Percentiles rank a stretch among this genome's conserved stretches.
Evolutionary conservation across 2,113 vertebrate genomes (phyloP).

Genomic region (Apteryx mantelli): DNA sequence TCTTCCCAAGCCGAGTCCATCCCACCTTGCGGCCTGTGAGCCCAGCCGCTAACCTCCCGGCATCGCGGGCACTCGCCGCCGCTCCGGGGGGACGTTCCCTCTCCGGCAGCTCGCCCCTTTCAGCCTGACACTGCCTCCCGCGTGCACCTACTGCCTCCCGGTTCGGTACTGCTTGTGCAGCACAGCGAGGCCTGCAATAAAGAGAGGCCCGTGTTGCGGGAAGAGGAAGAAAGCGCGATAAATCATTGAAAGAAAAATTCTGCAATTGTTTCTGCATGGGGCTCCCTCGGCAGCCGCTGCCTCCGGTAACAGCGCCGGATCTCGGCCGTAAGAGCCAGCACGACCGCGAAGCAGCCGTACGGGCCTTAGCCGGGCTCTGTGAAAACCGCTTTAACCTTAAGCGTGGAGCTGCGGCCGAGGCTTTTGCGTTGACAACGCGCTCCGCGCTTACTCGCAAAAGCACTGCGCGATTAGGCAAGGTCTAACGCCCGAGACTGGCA

Average conservation of each 20-base stretch:
- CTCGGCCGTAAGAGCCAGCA: background rate
- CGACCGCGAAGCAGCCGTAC: no score
- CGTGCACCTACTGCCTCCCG: rapidly evolving
- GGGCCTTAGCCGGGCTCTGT: background rate
- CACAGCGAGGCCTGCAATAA: rapidly evolving
- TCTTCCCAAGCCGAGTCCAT: no score
- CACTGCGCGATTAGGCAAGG: no score
- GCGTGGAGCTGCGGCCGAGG: background rate
- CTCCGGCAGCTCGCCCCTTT: background rate
- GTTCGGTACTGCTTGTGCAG: rapidly evolving
- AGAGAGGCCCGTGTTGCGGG: rapidly evolving
- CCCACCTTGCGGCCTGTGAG: no score
- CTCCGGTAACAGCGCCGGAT: background rate
- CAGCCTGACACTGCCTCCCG: rapidly evolving
- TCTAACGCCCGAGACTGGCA: no score
- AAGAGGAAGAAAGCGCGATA: background rate
- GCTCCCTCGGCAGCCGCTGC: no score
- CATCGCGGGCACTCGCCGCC: no score
- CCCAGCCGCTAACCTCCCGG: no score
- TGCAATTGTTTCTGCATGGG: no score
- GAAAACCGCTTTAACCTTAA: background rate
- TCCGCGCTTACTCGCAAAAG: rapidly evolving
- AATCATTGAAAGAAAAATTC: no score
- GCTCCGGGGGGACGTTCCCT: background rate
- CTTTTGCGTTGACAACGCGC: rapidly evolving